Conservation (phyloP, 2,888 invertebrate genomes). For the Tenthredo distinguenda region DNA sequence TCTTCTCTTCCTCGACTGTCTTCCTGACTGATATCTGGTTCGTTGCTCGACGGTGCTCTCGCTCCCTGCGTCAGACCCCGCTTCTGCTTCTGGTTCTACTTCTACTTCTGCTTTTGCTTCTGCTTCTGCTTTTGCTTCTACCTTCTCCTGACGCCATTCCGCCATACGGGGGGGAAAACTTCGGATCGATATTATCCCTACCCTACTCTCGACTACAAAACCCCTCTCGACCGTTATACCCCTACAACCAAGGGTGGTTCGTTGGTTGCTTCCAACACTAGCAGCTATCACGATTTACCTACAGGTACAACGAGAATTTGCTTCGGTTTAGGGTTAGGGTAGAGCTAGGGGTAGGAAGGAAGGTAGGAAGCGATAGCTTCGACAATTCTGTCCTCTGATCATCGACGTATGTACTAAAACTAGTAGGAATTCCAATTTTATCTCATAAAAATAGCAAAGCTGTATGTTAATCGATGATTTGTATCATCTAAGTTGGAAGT, state of each 20-base stretch:
- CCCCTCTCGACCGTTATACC: conserved; percentile 26
- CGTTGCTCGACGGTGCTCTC: background rate
- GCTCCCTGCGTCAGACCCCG: background rate
- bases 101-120: conserved; percentile 33
- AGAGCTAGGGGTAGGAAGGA: background rate
- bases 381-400: background rate
- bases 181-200: conserved; percentile 48
- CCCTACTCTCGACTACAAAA: conserved; percentile 9
- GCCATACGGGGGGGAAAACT: conserved; percentile 5
- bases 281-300: background rate
- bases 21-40: background rate
- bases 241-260: conserved; percentile 35
- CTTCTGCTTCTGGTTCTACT: background rate
- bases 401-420: background rate
- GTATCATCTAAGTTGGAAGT: no score
- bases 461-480: no score
- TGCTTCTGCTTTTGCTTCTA: conserved; percentile 3
- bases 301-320: background rate
- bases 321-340: background rate
- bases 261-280: conserved; percentile 28
- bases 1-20: conserved; percentile 54
- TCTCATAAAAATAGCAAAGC: background rate
- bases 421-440: background rate
- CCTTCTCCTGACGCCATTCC: conserved; percentile 36
- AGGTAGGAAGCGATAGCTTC: background rate